Evolutionary conservation across 2,888 invertebrate genomes (phyloP), one percentile per base, ranked within the genome.

Genomic region (Fragum whitleyi): DNA sequence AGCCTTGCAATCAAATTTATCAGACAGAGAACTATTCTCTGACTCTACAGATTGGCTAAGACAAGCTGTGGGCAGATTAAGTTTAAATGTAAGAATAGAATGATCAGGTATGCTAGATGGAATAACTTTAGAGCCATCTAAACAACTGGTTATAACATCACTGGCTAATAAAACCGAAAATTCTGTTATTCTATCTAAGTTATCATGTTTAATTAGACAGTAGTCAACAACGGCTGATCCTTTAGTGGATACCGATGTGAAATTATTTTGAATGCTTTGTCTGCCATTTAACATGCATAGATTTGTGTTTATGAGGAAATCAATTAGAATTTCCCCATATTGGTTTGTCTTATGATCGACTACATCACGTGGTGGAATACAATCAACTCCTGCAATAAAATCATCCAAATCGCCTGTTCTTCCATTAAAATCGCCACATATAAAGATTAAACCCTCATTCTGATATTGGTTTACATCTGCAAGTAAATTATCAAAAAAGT

Each of bases 401-500:
- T 81, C 81, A 7, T 72, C 53, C 21, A 71, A 39, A 53, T 75
- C 42, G 11, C 61, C 77, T 21, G 55, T 28, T 59, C 74, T n/a
- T 16, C 77, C 65, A 61, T 74, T 81, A 42, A 74, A 77, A 53
- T 81, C 74, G 16, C 78, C 81, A 69, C 74, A 81, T 1, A 78
- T 42, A 55, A 32, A 77, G 7, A 81, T 23, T 3, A 61, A 9
- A 47, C 73, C 73, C 1, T 74, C 53, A 51, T 29, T 73, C 23
- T 74, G 72, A 62, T 62, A 80, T 11, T 7, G 0, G 57, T 76
- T 65, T 2, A 77, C 36, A 55, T 77, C 53, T 19, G 69, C 47
- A 2, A 70, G 23, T 21, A 81, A 59, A 28, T 53, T 68, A 19
- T 81, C 81, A 59, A 32, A 77, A 53, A 77, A 81, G 7, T 62